A percentile compares a stretch with the other conserved stretches of the same genome.
Evolutionary conservation across 2,797 vertebrate genomes (phyloP).

Genomic region (Gambusia yucatana): DNA sequence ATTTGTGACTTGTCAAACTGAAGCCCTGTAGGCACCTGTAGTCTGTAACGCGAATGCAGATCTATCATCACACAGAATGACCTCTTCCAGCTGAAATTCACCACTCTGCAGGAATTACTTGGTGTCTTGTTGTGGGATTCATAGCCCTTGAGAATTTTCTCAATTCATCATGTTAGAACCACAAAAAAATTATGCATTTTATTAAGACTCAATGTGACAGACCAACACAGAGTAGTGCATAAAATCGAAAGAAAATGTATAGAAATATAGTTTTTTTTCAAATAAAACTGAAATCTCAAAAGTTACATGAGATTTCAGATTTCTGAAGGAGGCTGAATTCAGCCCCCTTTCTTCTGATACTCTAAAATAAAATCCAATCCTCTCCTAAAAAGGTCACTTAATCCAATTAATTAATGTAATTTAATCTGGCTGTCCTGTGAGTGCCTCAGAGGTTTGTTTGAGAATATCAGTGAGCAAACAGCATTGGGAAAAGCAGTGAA

Average conservation of each 20-base stretch:
- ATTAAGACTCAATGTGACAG: not conserved
- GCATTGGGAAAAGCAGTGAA: not conserved
- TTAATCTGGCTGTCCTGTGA: not conserved
- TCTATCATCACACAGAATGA: constrained; percentile 55
- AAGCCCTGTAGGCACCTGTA: constrained; percentile 72
- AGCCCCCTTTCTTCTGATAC: not conserved
- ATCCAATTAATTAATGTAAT: not conserved
- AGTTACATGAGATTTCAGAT: not conserved
- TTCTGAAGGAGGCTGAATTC: not conserved
- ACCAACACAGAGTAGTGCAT: not conserved
- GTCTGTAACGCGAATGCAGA: constrained; percentile 65
- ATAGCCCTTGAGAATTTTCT: not conserved
- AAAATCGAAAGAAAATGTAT: too few relatives aligned
- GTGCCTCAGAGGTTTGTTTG: not conserved
- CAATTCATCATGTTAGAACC: not conserved
- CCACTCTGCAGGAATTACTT: constrained; percentile 4
- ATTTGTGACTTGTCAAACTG: constrained; percentile 78
- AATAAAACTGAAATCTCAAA: not conserved
- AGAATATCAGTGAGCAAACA: not conserved
- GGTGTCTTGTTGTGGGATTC: constrained; percentile 10
- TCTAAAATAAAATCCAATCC: not conserved
- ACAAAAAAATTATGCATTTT: not conserved
- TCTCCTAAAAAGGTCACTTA: not conserved
- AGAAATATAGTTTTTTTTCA: not conserved
- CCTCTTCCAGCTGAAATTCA: constrained; percentile 35